Base-by-base conservation (phyloP, 2,113 vertebrate genomes). In the Nannobrachium achirus region DNA sequence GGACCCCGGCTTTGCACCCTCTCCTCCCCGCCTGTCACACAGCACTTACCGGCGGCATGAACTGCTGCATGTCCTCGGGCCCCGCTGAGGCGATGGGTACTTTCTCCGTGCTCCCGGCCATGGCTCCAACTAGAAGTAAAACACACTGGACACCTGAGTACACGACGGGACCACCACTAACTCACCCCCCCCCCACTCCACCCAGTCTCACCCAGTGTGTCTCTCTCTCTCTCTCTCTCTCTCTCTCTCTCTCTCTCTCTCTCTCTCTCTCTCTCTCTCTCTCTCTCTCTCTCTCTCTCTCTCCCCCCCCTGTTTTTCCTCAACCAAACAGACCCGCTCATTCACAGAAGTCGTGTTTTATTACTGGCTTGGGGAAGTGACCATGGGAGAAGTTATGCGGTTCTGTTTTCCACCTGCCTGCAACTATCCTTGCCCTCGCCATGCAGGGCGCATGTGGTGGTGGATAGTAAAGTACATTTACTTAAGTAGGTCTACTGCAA, bases 31-130 rank as follows among this genome's bases (percentile, higher is more conserved):
- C 42, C 8, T 44, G 1, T 9, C 33, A 63, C 5, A n/a, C n/a
- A n/a, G n/a, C n/a, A 93, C 95, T 95, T 92, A 98, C 96, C 62
- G 95, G 95, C 1, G 96, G 95, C 76, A 94, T 90, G 74, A 93
- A 89, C 63, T 93, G 92, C 74, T 97, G 95, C 62, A 92, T 67
- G 74, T 96, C 95, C 33, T 95, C 94, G 0, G 95, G 94, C 71
- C 94, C 96, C 38, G 80, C 94, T n/a, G 92, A 86, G 65, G 95
- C 91, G 71, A 97, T 95, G 50, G 95, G 95, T 79, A 94, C 93
- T 91, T 97, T 96, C 88, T 96, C 96, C 42, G 90, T 94, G 73
- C 69, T 89, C 78, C 91, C 93, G 41, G 91, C 89, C 96, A 97
- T 97, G 91, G 85, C 84, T 89, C 83, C 62, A 0, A 42, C 14